Evolutionary conservation across 2,888 invertebrate genomes (phyloP).

Genomic region (Drosophila austrosaltans): DNA sequence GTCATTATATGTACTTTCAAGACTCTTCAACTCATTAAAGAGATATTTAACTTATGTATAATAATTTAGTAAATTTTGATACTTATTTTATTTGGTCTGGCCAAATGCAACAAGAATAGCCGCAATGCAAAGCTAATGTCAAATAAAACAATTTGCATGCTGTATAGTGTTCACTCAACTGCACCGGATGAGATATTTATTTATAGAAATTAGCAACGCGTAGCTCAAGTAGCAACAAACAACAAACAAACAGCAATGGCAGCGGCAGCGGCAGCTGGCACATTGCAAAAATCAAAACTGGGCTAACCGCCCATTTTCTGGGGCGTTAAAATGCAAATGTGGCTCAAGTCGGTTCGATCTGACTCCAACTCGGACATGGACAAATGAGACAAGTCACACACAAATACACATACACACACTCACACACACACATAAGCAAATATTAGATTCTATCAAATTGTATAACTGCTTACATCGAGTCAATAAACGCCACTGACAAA

Average conservation of each 20-base stretch:
- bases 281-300: slow-evolving; percentile 58
- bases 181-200: slow-evolving; percentile 56
- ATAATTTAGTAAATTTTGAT: no score
- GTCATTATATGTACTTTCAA: no score
- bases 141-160: slow-evolving; percentile 28
- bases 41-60: no score
- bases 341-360: slow-evolving; percentile 23
- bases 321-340: slow-evolving; percentile 43
- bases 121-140: no score
- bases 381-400: slow-evolving; percentile 49
- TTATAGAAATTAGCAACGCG: slow-evolving; percentile 63
- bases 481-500: slow-evolving; percentile 40
- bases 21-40: no score
- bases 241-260: slow-evolving; percentile 21
- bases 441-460: slow-evolving; percentile 58
- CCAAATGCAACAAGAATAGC: no score
- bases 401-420: slow-evolving; percentile 23
- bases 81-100: no score
- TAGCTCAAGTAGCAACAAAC: slow-evolving; percentile 55
- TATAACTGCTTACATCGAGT: slow-evolving; percentile 42
- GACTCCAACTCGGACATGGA: slow-evolving; percentile 30
- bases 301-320: slow-evolving; percentile 49
- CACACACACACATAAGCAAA: slow-evolving; percentile 36
- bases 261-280: slow-evolving; percentile 20
- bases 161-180: slow-evolving; percentile 35